Conservation (phyloP, 2,113 vertebrate genomes). For the Xenotilapia flavipinnis region DNA sequence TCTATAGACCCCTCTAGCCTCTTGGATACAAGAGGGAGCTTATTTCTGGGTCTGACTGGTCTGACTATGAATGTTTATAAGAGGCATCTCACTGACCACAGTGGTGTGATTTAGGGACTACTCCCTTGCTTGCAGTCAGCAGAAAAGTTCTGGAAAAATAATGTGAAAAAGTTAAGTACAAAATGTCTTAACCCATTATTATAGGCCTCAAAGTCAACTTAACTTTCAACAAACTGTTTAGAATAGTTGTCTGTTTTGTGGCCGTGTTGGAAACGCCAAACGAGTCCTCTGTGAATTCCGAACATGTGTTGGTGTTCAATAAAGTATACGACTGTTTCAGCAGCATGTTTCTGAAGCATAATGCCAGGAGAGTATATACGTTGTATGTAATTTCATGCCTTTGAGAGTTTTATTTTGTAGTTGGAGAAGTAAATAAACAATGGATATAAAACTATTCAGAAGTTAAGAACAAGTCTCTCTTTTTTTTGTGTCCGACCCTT, state of each 20-base stretch:
- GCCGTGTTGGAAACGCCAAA: rapidly evolving
- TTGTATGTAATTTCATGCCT: not conserved
- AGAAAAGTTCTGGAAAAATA: slow-evolving; percentile 23
- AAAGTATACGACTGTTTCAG: not conserved
- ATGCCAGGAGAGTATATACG: rapidly evolving
- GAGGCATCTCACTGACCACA: slow-evolving; percentile 35
- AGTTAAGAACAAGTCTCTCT: not conserved
- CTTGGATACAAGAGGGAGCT: not conserved
- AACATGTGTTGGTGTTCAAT: not conserved
- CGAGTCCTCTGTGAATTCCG: not conserved
- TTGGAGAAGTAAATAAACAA: not conserved
- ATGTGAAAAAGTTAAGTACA: not conserved
- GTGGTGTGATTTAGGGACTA: slow-evolving; percentile 25
- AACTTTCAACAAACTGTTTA: not conserved
- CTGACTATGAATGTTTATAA: not conserved
- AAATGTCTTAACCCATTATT: slow-evolving; percentile 18
- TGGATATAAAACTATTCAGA: not conserved
- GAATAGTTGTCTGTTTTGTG: not conserved
- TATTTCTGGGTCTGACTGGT: not conserved
- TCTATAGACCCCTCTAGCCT: not conserved
- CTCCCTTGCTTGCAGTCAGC: slow-evolving; percentile 11
- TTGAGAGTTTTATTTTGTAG: not conserved
- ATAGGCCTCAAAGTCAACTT: not conserved
- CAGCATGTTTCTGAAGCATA: not conserved
- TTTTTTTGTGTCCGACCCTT: not conserved